Evolutionary conservation across 2,888 invertebrate species (phyloP), one percentile per base, ranked within the genome.

Genomic region (Hemithea aestivaria): DNA sequence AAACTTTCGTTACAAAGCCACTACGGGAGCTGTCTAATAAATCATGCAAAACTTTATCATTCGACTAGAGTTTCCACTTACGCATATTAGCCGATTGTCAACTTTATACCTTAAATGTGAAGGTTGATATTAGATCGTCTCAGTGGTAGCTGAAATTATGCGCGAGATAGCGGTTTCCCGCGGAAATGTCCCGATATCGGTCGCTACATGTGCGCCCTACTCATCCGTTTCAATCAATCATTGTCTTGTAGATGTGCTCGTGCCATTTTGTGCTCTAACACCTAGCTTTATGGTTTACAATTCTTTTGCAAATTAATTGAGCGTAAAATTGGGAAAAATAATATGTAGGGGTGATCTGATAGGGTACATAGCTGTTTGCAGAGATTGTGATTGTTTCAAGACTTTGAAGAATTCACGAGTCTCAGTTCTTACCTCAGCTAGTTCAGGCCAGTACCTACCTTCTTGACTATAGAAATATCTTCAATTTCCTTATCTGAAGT

Each of bases 191-290:
- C 25, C 37, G 27, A 21, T 36, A 31, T 20, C 10, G 1, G n/a
- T 22, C 24, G 26, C 9, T 16, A 37, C 34, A 34, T 45, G 27
- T 31, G 28, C 36, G 35, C 32, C 41, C 49, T 48, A 46, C 44
- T 23, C 21, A 35, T 34, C 28, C 26, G 35, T 27, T 45, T 43
- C 39, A 35, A 49, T 34, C 47, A 30, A 38, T 37, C 47, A 40
- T 35, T 29, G 26, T 30, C 10, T 12, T 22, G 22, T 33, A 7
- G 33, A 25, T 9, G 32, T 24, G 11, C 33, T 39, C 4, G 9
- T 33, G 8, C 23, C 32, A 32, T 28, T 27, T 24, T 28, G 10
- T 25, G n/a, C 11, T 28, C 25, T 28, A 16, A 16, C 2, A 5
- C 5, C 16, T 16, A 16, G 16, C 2, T 4, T 4, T 16, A 16